Base-by-base conservation (phyloP, 2,888 invertebrate species). In the Anticlea derivata region DNA sequence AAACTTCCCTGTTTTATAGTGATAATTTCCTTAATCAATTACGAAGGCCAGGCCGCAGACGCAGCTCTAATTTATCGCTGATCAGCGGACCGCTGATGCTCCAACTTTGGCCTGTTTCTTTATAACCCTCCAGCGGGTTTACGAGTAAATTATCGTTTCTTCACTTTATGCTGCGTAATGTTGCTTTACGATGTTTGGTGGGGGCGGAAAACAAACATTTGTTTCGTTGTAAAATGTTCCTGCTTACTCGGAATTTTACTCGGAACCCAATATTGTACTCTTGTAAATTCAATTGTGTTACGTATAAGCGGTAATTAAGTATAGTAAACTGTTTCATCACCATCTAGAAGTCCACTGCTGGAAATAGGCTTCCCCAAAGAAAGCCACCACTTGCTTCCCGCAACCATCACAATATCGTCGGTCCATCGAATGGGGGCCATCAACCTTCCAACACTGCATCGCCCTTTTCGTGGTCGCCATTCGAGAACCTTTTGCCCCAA, bases 71-170 rank as follows among this genome's bases (percentile, higher is more conserved):
- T 60, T 66, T 62, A 63, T 66, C 58, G 55, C 50, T 57, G 55
- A 64, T 66, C 59, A 58, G 50, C 41, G 52, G 56, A 48, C 50
- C 55, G 60, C 53, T 58, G 63, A 57, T 46, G 53, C 46, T 39
- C 53, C 50, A 55, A 59, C 50, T 59, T 59, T 50, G 23, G 43
- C 50, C 38, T 48, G 30, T 47, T 56, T 51, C 38, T 52, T 53
- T 58, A 56, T 56, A 51, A 46, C 43, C 51, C 34, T 53, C 53
- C 37, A 27, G 39, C 35, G 51, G 50, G 48, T 63, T 60, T 55
- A 58, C 54, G 55, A 51, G 44, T 54, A 54, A 60, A 54, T 59
- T 59, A 60, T 60, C 55, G 48, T 58, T 54, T 50, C 38, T 48
- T 54, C 50, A 48, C 51, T 58, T 58, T 53, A 55, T 54, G 44